phyloP scores from a whole-genome alignment of 1,140 invertebrate genomes.

The Fopius arisanus region DNA sequence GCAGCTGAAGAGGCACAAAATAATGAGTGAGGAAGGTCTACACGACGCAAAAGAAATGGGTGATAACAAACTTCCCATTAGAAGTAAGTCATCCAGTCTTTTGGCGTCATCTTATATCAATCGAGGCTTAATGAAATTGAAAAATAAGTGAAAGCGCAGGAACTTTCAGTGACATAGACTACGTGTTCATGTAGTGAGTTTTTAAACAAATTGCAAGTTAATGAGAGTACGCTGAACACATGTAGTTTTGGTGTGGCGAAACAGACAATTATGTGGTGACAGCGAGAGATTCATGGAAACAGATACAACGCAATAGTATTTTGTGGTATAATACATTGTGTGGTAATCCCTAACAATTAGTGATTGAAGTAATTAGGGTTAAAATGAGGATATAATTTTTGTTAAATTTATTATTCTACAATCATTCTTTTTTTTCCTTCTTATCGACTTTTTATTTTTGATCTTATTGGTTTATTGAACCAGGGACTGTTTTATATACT shows the following conservation, averaged over 20 bases:
- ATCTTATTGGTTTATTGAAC: slow-evolving; percentile 58
- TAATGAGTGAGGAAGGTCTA: slow-evolving; percentile 11
- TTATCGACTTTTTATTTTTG: slow-evolving; percentile 49
- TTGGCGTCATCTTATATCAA: background rate
- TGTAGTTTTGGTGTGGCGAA: background rate
- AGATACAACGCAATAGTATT: slow-evolving; percentile 54
- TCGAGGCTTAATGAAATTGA: background rate
- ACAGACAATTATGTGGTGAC: slow-evolving; percentile 8
- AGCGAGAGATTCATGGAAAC: slow-evolving; percentile 28
- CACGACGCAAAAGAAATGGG: slow-evolving; percentile 21
- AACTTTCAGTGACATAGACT: background rate
- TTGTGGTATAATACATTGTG: slow-evolving; percentile 57
- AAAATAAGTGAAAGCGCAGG: background rate
- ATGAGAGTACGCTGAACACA: background rate
- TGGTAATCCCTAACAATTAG: slow-evolving; percentile 48
- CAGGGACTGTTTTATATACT: slow-evolving; percentile 65
- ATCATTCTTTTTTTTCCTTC: background rate
- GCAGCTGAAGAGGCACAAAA: slow-evolving; percentile 46
- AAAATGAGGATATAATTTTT: slow-evolving; percentile 26
- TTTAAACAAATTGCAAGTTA: background rate
- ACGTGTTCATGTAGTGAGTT: slow-evolving; percentile 2
- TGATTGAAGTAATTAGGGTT: slow-evolving; percentile 23
- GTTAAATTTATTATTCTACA: slow-evolving; percentile 25
- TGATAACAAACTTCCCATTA: background rate
- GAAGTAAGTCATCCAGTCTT: background rate